phyloP scores from a whole-genome alignment of 2,888 invertebrate genomes.

The Glyphotaelius pellucidus region DNA sequence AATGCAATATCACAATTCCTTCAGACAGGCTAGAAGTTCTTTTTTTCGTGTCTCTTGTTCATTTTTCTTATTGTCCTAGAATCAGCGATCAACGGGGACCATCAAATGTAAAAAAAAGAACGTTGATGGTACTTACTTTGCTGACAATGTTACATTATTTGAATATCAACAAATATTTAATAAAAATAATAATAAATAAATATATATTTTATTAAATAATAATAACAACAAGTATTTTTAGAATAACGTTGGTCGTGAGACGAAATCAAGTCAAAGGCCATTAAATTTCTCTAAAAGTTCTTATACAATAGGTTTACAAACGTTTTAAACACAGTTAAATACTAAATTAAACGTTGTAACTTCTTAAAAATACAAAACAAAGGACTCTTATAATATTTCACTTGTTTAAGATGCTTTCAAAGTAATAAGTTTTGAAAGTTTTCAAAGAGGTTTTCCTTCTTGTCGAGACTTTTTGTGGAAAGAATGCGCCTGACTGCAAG shows the following conservation, averaged over 20 bases:
- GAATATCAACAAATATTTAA: no score
- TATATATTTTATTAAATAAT: no score
- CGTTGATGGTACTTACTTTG: no score
- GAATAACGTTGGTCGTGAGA: not conserved
- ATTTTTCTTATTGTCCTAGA: no score
- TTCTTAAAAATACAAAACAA: not conserved
- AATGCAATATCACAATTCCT: no score
- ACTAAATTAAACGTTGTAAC: not conserved
- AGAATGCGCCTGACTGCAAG: conserved; percentile 17
- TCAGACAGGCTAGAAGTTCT: no score
- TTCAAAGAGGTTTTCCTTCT: conserved; percentile 31
- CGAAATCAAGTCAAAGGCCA: not conserved
- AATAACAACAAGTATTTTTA: no score
- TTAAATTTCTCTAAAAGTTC: not conserved
- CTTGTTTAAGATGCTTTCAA: conserved; percentile 3
- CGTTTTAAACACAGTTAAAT: not conserved
- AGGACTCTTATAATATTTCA: not conserved
- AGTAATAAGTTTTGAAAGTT: conserved; percentile 11
- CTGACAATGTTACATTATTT: no score
- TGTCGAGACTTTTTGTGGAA: conserved; percentile 12
- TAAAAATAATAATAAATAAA: no score
- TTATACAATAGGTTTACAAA: not conserved
- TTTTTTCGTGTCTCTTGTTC: no score
- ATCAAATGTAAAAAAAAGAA: no score
- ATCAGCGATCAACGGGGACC: no score